Percentiles rank a stretch among this genome's conserved stretches.
phyloP scores from a whole-genome alignment of 2,888 invertebrate genomes.

The Amblyjoppa proteus region DNA sequence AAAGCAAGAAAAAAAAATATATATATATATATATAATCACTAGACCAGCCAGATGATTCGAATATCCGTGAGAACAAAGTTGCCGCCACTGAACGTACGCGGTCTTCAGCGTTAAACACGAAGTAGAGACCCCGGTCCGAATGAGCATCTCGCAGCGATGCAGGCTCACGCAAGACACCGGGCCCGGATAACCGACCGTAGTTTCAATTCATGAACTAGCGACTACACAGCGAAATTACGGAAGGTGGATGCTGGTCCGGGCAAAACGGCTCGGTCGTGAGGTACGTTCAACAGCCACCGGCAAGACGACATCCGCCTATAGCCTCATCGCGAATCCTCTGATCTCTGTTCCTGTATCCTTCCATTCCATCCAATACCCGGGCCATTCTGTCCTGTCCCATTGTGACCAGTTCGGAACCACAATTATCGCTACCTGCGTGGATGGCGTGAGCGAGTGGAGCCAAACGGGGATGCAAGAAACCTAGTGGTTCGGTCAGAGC shows the following conservation, averaged over 20 bases:
- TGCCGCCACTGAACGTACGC: neutral
- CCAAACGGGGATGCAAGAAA: slow-evolving; percentile 26
- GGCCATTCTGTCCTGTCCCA: slow-evolving; percentile 64
- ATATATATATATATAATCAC: neutral
- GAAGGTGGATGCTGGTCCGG: slow-evolving; percentile 44
- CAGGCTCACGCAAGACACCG: neutral
- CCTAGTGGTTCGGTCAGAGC: slow-evolving; percentile 55
- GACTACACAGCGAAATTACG: neutral
- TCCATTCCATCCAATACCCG: slow-evolving; percentile 49
- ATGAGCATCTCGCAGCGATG: neutral
- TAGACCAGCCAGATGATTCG: neutral
- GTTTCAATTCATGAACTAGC: slow-evolving; percentile 46
- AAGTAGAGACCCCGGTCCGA: neutral
- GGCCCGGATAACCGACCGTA: neutral
- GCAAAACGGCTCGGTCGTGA: slow-evolving; percentile 9
- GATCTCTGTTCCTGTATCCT: slow-evolving; percentile 56
- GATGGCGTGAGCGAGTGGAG: slow-evolving; percentile 47
- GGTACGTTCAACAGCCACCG: neutral
- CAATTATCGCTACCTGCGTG: slow-evolving; percentile 77
- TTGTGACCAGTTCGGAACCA: slow-evolving; percentile 73
- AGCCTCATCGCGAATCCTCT: slow-evolving; percentile 55
- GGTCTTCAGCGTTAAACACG: neutral
- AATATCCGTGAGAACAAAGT: neutral
- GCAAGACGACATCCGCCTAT: neutral
- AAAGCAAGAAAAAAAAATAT: neutral